Evolutionary conservation across 2,113 vertebrate species (phyloP), one percentile per base, ranked within the genome.

Genomic region (Hippocampus comes): DNA sequence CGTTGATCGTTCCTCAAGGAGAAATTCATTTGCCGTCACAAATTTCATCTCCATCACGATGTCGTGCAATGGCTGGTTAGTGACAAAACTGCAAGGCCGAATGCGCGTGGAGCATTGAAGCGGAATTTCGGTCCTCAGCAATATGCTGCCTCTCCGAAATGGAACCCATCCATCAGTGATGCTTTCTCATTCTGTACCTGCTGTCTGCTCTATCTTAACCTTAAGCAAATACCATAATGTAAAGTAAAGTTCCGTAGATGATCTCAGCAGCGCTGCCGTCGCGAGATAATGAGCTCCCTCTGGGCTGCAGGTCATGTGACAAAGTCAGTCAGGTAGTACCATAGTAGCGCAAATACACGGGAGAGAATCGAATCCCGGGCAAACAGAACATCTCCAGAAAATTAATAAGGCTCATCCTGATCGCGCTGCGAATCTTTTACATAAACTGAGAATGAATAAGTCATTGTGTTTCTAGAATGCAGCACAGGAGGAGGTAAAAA

Each of bases 1-100:
- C 88, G 82, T 89, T 91, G 88, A 89, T 87, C 68, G 85, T 80
- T 85, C 84, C 87, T 85, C 88, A 86, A 87, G 88, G 88, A 88
- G 84, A 84, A 86, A 86, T 88, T 85, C 77, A 88, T 89, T 87
- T 82, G 68, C 72, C 80, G 76, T 87, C 84, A 78, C 87, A 89
- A 89, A 90, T 89, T 85, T 89, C 83, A 81, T 88, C 83, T 86
- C 84, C 83, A 88, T 89, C 86, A 82, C 67, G 84, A 90, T 85
- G 86, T 78, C 77, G 78, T 82, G 76, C 74, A 60, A 76, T 79
- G 88, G 82, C 78, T 87, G 82, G 79, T 88, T 88, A 89, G 83
- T 82, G 86, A 83, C 79, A 75, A 73, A 79, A 76, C 82, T 59
- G 82, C 80, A 9, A 66, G 63, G 76, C 72, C 65, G 71, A 64